Base-by-base conservation (phyloP, 2,888 invertebrate species). In the Invenusta paracnida region DNA sequence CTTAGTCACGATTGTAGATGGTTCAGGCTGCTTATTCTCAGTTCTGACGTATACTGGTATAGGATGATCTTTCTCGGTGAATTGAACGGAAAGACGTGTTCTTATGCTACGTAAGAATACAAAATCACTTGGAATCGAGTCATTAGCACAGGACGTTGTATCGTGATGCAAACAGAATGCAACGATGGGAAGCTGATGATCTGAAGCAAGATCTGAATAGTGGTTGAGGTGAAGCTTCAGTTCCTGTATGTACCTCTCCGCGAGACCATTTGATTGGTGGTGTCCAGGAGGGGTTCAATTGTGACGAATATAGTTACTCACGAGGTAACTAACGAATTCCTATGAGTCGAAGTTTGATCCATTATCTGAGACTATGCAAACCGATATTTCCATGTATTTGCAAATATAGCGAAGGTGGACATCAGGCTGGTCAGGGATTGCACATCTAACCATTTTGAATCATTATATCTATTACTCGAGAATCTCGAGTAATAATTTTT, bases 361-460 rank as follows among this genome's bases (percentile, higher is more conserved):
- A n/a, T 81, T 81, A 2, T 81, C 82, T 1, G 82, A 29, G 2
- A 81, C 82, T 1, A 81, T 11, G 2, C 29, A 29, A 1, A 25
- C 0, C 1, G 27, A 27, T 0, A 81, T 29, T 25, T 27, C 25
- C 27, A 81, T 81, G 27, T 81, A 81, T 1, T n/a, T 17, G 5
- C 17, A 13, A 23, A 23, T n/a, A 73, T 73, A 23, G 73, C 25
- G 23, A 23, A 73, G 27, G 11, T 73, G 23, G 73, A 73, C 27
- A 23, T 13, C 27, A 73, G 2, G 13, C 13, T 82, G 2, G 73
- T 23, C 73, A 82, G 28, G 2, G 11, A n/a, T 31, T 82, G 82
- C 29, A 29, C 83, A 30, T 83, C 28, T 1, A 83, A 1, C 82
- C 82, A 82, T 29, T 31, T 29, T 2, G 82, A 82, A 29, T 73